Base-by-base conservation (phyloP, 2,797 vertebrate species). In the Neoniphon sammara region DNA sequence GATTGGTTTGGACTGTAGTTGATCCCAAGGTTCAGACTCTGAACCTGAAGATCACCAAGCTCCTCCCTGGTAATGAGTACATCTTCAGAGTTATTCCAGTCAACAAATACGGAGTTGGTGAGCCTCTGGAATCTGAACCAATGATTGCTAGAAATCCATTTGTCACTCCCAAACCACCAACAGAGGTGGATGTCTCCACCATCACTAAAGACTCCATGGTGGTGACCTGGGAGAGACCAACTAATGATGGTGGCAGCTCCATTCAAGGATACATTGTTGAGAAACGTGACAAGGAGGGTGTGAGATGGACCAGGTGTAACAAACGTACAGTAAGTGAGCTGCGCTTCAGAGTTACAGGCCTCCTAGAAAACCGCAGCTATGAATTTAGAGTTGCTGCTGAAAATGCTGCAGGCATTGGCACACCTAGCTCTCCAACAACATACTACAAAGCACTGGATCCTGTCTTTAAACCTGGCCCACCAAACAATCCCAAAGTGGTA, bases 161-260 rank as follows among this genome's bases (percentile, higher is more conserved):
- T 91, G 96, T 96, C 36, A 89, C 96, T 52, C 92, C 98, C 30
- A 92, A 94, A 86, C 89, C 97, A 82, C 98, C 97, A 39, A 96
- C 94, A 82, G 94, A 95, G 73, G 95, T 97, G 78, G 97, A 99
- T 80, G 92, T 99, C 71, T 95, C 95, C 60, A 94, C 97, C 66
- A 88, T 99, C 83, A 98, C 97, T 73, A 98, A 97, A 86, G 97
- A 99, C 79, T 98, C 98, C 20, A 99, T 99, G 95, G 96, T 97
- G 36, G 95, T 98, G 68, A 96, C 96, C 58, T 99, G 98, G 98
- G 97, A 97, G 88, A 97, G 98, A 85, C 97, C 98, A 70, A 86
- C 86, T 71, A 95, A 93, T 83, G 97, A 99, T 89, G 98, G 98
- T 0, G 98, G 98, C 34, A 99, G 94, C 89, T 87, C 96, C 89